Evolutionary conservation across 2,113 vertebrate genomes (phyloP), one percentile per base, ranked within the genome.

Genomic region (human): DNA sequence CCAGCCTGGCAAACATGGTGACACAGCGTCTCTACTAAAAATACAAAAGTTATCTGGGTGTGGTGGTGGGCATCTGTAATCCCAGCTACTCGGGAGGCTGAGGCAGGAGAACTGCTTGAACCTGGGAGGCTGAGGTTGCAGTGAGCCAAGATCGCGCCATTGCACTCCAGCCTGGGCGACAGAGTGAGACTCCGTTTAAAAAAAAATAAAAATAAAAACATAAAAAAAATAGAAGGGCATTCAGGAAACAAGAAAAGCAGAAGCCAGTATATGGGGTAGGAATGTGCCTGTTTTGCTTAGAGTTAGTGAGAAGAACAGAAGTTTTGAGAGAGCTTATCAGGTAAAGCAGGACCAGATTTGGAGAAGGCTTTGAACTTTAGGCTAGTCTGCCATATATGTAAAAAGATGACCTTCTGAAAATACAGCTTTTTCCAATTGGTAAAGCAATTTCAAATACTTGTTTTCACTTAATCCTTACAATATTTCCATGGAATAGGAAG

Each of bases 401-500:
- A 89, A 52, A 75, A 13, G 32, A 78, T 72, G 90, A 55, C 22
- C n/a, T 43, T 90, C 32, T 12, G 25, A 85, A 89, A 38, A 91
- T 12, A 23, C 1, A 55, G 9, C 55, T 52, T 30, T 92, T 81
- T 70, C 25, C 48, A 88, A 35, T 55, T 27, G 94, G 32, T 86
- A 92, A 93, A 94, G 70, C 93, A 89, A 66, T 70, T 89, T 83
- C 38, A 87, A 59, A 66, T 48, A 25, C 5, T 78, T 35, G 50
- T 64, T 96, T 94, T 93, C 52, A 95, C 22, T 90, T 35, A 83
- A 68, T 70, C 27, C 38, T 95, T 89, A 76, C 4, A 81, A 89
- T 55, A 94, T 57, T 18, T 23, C 48, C 52, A 64, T 57, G 30
- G 95, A 70, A 6, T 22, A 32, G 50, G 20, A 23, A 85, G 84